Conservation (phyloP, 2,113 vertebrate species). For the Esox niger region DNA sequence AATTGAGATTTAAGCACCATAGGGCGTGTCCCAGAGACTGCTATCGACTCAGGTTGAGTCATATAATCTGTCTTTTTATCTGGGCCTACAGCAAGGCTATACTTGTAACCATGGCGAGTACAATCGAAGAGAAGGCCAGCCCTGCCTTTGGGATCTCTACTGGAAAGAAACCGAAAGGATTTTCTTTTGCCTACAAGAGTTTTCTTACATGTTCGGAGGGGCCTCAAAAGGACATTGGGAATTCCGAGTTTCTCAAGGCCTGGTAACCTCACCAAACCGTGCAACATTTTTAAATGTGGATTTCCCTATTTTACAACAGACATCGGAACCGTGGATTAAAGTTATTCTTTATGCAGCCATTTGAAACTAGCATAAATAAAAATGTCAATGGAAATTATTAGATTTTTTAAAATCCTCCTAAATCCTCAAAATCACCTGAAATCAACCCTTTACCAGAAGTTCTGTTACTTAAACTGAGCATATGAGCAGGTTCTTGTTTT, state of each 20-base stretch:
- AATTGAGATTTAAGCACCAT: slow-evolving; percentile 42
- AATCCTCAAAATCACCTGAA: too few relatives aligned
- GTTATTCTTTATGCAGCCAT: too few relatives aligned
- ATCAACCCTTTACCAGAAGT: too few relatives aligned
- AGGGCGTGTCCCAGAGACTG: slow-evolving; percentile 55
- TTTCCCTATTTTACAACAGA: too few relatives aligned
- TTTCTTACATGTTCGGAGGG: not conserved
- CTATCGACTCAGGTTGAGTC: slow-evolving; percentile 64
- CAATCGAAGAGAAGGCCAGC: slow-evolving; percentile 53
- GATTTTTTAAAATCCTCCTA: too few relatives aligned
- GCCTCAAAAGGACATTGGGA: not conserved
- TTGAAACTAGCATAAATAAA: too few relatives aligned
- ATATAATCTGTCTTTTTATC: slow-evolving; percentile 56
- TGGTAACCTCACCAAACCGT: too few relatives aligned
- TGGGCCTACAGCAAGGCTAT: slow-evolving; percentile 26
- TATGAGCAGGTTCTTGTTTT: too few relatives aligned
- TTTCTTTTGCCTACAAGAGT: not conserved
- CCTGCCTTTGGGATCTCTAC: slow-evolving; percentile 16
- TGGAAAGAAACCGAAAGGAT: not conserved
- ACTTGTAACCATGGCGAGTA: slow-evolving; percentile 40
- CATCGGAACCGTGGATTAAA: too few relatives aligned
- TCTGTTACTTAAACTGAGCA: too few relatives aligned
- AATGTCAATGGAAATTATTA: too few relatives aligned
- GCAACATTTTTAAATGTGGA: too few relatives aligned
- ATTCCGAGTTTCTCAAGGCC: not conserved